Evolutionary conservation across 2,888 invertebrate genomes (phyloP), one percentile per base, ranked within the genome.

Genomic region (Poecilus cupreus): DNA sequence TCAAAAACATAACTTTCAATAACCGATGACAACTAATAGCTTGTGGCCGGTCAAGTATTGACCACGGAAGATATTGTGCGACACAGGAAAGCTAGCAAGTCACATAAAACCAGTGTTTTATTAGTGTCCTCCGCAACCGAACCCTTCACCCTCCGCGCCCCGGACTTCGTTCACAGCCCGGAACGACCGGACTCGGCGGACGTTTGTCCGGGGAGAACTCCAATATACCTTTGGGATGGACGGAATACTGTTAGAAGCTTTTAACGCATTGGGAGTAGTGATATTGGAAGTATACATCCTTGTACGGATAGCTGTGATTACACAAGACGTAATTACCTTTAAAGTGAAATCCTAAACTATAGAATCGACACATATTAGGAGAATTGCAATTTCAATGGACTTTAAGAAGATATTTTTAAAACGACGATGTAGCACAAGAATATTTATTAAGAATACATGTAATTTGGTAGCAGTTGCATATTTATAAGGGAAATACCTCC

Each of bases 21-120:
- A 86, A 86, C 86, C 85, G 85, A 86, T 86, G 86, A 86, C 86
- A 86, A 85, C 86, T 86, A 86, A 86, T 86, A 84, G 84, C 82
- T 83, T 24, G 39, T 43, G 77, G 60, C 16, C 74, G 77, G 77
- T 77, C 60, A 60, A 49, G 60, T 77, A 77, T 77, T 77, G 77
- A 77, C 77, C 77, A 32, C 22, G 60, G 77, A 64, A 60, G 77
- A 77, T 77, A 77, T 77, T 77, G 77, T 77, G 60, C n/a, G 37
- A 39, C 37, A 77, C 32, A 64, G 77, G 13, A 77, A 77, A 77
- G 64, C 77, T 64, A 26, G 43, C 77, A 5, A 37, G 60, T 77
- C 77, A 57, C 77, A 77, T 77, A 77, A 77, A 77, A 77, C 77
- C 77, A 37, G 16, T 77, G 77, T 77, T 77, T 77, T 77, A 77